These are phyloP conservation scores for Otus scops DNA, from an alignment of 2,797 vertebrate species.

Conservation along the genomic window DNA sequence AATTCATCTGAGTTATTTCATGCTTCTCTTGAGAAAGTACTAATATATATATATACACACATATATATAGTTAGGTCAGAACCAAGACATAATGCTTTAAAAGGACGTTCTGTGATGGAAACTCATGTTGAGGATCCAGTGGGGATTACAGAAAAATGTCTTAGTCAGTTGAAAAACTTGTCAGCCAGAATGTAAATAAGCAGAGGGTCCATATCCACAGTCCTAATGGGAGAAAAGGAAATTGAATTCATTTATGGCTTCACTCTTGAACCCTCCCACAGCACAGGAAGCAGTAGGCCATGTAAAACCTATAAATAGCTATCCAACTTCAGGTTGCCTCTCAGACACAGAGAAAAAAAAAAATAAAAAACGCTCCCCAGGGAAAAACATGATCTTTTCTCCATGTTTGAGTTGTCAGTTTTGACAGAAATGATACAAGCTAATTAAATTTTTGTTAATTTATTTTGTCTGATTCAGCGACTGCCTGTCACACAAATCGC, in stretches of 20 bases:
- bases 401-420: slow-evolving; percentile 73
- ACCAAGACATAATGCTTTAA: background rate
- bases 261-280: slow-evolving; percentile 56
- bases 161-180: background rate
- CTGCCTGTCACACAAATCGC: slow-evolving; percentile 72
- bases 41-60: background rate
- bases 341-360: slow-evolving; percentile 1
- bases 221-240: slow-evolving; percentile 17
- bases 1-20: background rate
- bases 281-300: slow-evolving; percentile 60
- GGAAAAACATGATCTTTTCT: slow-evolving; percentile 73
- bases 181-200: slow-evolving; percentile 56
- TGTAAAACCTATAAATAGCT: slow-evolving; percentile 71
- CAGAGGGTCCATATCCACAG: slow-evolving; percentile 10
- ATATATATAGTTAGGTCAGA: background rate
- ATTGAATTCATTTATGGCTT: slow-evolving; percentile 33
- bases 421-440: slow-evolving; percentile 76
- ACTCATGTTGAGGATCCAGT: background rate
- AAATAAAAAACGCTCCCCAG: slow-evolving; percentile 43
- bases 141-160: background rate
- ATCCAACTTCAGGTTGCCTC: slow-evolving; percentile 35
- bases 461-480: slow-evolving; percentile 75
- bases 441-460: slow-evolving; percentile 83
- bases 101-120: slow-evolving; percentile 5
- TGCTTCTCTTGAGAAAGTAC: background rate